Percentiles rank a stretch among this genome's conserved stretches.
phyloP scores from a whole-genome alignment of 2,797 vertebrate genomes.

The Luscinia luscinia region DNA sequence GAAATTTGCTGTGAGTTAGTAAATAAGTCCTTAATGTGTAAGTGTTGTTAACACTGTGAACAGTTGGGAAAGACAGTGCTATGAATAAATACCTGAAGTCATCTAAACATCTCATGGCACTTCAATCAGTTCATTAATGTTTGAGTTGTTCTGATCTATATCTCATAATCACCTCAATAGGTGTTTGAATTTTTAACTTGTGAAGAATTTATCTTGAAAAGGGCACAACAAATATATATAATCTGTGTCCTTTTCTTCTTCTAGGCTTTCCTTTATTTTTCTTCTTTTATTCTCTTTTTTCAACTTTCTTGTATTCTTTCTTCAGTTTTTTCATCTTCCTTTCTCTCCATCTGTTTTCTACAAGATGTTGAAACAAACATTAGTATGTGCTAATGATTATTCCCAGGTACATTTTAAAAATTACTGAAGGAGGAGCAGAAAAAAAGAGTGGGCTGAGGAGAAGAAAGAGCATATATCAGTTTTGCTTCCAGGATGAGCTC shows the following conservation, averaged over 20 bases:
- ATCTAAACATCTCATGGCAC: background rate
- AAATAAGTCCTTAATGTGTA: background rate
- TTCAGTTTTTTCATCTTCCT: background rate
- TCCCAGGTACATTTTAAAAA: background rate
- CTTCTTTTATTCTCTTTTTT: background rate
- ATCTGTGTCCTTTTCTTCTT: background rate
- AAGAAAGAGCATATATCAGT: background rate
- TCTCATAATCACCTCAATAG: background rate
- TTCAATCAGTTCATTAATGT: background rate
- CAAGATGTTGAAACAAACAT: background rate
- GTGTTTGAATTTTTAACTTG: background rate
- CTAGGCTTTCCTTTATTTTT: background rate
- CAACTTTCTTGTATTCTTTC: background rate
- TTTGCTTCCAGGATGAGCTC: background rate
- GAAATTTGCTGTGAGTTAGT: background rate
- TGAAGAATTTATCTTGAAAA: background rate
- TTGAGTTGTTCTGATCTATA: background rate
- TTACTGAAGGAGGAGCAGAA: background rate
- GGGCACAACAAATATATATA: fast-evolving
- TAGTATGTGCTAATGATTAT: constrained; percentile 1
- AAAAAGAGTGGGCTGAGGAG: background rate
- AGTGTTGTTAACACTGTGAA: background rate
- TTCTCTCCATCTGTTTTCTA: background rate
- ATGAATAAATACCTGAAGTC: background rate
- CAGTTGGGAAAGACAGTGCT: background rate